These are phyloP conservation scores for Garra rufa DNA, from an alignment of 2,113 vertebrate species.

Conservation along the genomic window DNA sequence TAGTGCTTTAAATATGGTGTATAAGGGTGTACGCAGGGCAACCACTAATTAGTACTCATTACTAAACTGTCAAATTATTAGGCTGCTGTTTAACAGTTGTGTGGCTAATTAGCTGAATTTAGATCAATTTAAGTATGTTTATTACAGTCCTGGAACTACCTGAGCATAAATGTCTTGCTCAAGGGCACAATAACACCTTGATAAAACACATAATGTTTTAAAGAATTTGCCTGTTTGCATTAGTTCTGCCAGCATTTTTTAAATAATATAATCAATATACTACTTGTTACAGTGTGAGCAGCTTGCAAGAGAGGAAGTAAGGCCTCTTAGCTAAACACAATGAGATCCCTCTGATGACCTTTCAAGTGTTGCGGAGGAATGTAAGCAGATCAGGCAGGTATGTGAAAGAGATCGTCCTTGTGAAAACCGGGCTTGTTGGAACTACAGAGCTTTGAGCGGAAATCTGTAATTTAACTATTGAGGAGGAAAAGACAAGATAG, in stretches of 20 bases:
- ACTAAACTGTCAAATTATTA: not conserved
- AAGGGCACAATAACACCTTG: not conserved
- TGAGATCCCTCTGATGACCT: slow-evolving; percentile 51
- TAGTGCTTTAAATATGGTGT: not conserved
- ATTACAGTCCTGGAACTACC: not conserved
- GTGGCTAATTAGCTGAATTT: not conserved
- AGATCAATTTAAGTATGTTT: not conserved
- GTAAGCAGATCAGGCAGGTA: slow-evolving; percentile 50
- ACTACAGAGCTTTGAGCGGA: slow-evolving; percentile 41
- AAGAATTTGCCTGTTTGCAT: not conserved
- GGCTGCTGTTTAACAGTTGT: not conserved
- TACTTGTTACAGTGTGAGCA: slow-evolving; percentile 16
- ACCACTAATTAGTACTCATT: not conserved
- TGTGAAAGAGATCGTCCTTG: slow-evolving; percentile 40
- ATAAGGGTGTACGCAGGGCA: not conserved
- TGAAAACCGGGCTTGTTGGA: slow-evolving; percentile 43
- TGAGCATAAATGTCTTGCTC: not conserved
- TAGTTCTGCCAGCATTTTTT: not conserved
- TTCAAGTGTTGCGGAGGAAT: slow-evolving; percentile 55
- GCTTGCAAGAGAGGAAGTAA: slow-evolving; percentile 19
- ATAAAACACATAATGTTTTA: not conserved
- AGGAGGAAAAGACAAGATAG: not conserved
- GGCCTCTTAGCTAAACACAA: slow-evolving; percentile 48
- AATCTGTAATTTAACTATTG: slow-evolving; percentile 47
- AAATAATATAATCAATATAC: not conserved